Base-by-base conservation (phyloP, 1,140 invertebrate species). In the Pygmarrhopalites habei region DNA sequence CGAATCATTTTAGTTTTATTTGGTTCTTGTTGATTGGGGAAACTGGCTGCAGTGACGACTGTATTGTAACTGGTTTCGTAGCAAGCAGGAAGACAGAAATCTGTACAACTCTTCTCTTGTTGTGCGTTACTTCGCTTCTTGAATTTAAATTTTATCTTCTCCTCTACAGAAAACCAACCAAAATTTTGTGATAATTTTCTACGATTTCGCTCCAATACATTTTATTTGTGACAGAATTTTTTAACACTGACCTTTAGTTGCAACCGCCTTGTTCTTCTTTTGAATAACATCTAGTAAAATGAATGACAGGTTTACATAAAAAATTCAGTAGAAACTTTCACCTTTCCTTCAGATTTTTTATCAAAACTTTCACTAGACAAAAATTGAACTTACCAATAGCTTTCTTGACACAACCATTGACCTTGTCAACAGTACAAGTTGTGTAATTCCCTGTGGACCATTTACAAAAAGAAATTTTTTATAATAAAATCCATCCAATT, bases 1-100 rank as follows among this genome's bases (percentile, higher is more conserved):
- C 68, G 30, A 2, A 72, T 21, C 23, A 65, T 53, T 51, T 67
- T 68, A 1, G 70, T 72, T 59, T 59, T 70, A 43, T 72, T 72
- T 28, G 70, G 70, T 21, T 61, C 57, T 1, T 44, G 30, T 44
- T 72, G 70, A 55, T 70, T 72, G 12, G 70, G 70, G 55, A 70
- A 72, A 12, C 25, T 25, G n/a, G 70, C 70, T 0, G 65, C 29
- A 21, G 58, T 70, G 17, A 70, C 65, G 1, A 70, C 62, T 28
- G 49, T 53, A 23, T 64, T 53, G 56, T 70, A 70, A 19, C 60
- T 62, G 1, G 68, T 70, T 35, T 70, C 68, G 44, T 61, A 60
- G 28, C 68, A 70, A 15, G 65, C 64, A 17, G 69, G 66, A 1
- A 68, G 23, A 30, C 66, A 70, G 23, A 65, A 61, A 32, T 70